Evolutionary conservation across 2,888 invertebrate genomes (phyloP).

Genomic region (Eulithis testata): DNA sequence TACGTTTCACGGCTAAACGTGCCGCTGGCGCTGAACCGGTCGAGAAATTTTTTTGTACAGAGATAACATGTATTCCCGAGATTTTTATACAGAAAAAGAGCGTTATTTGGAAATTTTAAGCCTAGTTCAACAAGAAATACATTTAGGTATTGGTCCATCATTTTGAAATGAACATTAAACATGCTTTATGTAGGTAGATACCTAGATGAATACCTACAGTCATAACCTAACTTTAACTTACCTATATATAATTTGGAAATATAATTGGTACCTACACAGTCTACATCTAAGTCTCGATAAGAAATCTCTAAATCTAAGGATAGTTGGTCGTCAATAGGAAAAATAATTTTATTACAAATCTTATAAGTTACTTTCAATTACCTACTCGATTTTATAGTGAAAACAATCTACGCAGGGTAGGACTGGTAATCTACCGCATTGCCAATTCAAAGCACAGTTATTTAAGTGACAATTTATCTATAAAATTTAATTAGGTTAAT

Average conservation of each 20-base stretch:
- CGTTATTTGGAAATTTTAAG: background rate
- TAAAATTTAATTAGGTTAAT: too few species aligned
- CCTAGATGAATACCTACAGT: too few species aligned
- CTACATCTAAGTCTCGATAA: background rate
- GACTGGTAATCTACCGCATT: background rate
- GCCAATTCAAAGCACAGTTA: background rate
- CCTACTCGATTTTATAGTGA: background rate
- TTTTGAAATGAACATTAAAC: slow-evolving; percentile 30
- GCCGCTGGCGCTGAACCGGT: too few species aligned
- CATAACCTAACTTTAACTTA: too few species aligned
- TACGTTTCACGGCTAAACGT: too few species aligned
- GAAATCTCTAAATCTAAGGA: slow-evolving; percentile 14
- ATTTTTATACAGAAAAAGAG: too few species aligned
- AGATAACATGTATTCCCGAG: too few species aligned
- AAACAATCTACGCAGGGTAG: background rate
- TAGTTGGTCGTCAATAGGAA: slow-evolving; percentile 23
- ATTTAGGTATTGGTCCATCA: slow-evolving; percentile 24
- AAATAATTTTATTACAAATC: slow-evolving; percentile 3
- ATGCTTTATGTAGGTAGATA: slow-evolving; percentile 2
- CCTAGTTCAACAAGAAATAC: background rate
- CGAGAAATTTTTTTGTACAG: too few species aligned
- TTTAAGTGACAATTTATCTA: too few species aligned
- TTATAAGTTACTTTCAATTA: background rate
- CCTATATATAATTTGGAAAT: background rate
- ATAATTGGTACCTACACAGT: background rate